Evolutionary conservation across 1,140 invertebrate genomes (phyloP).

Genomic region (Drosophila neocordata): DNA sequence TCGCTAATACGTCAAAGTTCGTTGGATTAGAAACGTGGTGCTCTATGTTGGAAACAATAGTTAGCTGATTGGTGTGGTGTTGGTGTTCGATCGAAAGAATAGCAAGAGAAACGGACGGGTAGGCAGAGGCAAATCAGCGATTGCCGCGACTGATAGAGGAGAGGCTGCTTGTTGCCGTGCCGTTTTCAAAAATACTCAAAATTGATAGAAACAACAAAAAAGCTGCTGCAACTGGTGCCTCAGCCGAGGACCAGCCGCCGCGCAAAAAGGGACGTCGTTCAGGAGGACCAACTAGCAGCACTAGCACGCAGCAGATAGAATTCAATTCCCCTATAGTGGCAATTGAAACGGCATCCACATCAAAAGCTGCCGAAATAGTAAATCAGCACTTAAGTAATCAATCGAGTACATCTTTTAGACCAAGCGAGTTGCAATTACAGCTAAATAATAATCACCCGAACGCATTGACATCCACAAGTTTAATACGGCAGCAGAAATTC

Average conservation of each 20-base stretch:
- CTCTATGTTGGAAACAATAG: conserved; percentile 4
- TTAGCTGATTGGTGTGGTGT: conserved; percentile 15
- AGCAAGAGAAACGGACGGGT: conserved; percentile 6
- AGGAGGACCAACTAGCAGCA: conserved; percentile 59
- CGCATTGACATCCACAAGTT: conserved; percentile 2
- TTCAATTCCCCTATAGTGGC: conserved; percentile 36
- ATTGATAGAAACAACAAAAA: conserved; percentile 83
- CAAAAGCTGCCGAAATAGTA: conserved; percentile 58
- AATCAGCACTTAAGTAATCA: too few species aligned
- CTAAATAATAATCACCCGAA: conserved; percentile 28
- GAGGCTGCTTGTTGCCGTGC: conserved; percentile 69
- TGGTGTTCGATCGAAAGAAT: conserved; percentile 21
- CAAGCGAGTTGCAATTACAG: conserved; percentile 30
- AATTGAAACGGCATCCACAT: conserved; percentile 62
- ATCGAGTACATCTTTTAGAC: conserved; percentile 17
- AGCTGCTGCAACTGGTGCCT: conserved; percentile 83
- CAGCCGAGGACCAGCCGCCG: conserved; percentile 83
- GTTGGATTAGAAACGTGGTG: conserved; percentile 1
- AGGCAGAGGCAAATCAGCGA: not conserved
- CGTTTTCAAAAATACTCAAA: conserved; percentile 82
- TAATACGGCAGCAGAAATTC: conserved; percentile 24
- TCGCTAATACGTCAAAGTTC: not conserved
- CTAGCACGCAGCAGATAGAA: conserved; percentile 20
- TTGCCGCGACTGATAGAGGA: conserved; percentile 28
- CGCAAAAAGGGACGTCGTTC: conserved; percentile 83